Evolutionary conservation across 2,113 vertebrate genomes (phyloP).

Genomic region (Strigops habroptila): DNA sequence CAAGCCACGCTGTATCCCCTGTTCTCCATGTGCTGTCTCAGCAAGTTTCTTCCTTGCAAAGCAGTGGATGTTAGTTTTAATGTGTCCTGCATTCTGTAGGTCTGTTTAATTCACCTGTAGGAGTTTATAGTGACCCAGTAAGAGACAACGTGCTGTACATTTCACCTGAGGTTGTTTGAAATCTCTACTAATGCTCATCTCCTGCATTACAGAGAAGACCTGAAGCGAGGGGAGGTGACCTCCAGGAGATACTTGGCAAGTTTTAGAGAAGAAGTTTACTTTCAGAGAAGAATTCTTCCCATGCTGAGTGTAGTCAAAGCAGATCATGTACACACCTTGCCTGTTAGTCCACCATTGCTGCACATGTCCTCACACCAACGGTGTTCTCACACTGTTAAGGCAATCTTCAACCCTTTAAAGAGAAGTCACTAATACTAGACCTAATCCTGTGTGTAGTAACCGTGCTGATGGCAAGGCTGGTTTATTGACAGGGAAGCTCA

Average conservation of each 20-base stretch:
- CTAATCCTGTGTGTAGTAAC: accelerated
- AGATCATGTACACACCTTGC: accelerated
- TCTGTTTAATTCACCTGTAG: background rate
- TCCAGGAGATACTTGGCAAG: background rate
- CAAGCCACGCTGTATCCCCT: background rate
- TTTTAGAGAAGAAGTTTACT: background rate
- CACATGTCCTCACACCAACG: accelerated
- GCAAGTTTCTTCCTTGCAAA: background rate
- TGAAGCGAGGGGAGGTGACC: background rate
- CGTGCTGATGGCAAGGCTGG: background rate
- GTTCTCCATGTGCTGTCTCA: background rate
- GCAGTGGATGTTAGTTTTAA: background rate
- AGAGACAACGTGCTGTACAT: accelerated
- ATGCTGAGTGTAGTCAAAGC: accelerated
- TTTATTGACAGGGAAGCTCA: background rate
- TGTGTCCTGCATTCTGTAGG: accelerated
- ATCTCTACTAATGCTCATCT: background rate
- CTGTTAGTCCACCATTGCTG: background rate
- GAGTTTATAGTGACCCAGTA: accelerated
- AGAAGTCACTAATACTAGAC: background rate
- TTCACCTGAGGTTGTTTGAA: background rate
- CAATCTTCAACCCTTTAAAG: background rate
- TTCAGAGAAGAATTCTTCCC: background rate
- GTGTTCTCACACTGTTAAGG: background rate
- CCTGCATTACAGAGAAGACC: background rate